phyloP scores from a whole-genome alignment of 2,888 invertebrate genomes.

The Ophion ventricosus region DNA sequence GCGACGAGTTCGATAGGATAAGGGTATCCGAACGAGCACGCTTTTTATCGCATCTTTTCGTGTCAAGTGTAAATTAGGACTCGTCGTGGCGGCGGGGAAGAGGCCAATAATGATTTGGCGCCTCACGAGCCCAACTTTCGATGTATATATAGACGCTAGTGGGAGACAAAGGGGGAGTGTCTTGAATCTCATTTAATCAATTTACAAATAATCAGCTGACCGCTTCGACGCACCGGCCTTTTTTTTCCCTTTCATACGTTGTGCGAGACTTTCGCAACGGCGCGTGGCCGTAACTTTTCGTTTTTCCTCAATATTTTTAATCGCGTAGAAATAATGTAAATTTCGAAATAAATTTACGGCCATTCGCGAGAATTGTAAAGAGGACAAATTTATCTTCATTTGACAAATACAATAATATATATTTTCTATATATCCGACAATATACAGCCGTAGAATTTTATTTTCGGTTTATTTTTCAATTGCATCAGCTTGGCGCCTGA shows the following conservation, averaged over 20 bases:
- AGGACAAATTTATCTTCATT: too few species aligned
- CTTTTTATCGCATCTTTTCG: constrained; percentile 73
- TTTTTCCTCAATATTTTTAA: not conserved
- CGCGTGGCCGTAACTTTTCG: not conserved
- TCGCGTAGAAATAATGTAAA: not conserved
- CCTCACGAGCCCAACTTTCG: constrained; percentile 43
- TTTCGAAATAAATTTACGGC: too few species aligned
- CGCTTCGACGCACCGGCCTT: constrained; percentile 1
- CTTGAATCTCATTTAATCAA: constrained; percentile 16
- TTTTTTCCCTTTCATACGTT: not conserved
- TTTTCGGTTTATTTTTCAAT: too few species aligned
- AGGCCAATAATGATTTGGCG: constrained; percentile 58
- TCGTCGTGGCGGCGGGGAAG: constrained; percentile 24
- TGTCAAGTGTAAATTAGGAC: constrained; percentile 78
- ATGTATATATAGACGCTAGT: not conserved
- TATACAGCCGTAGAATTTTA: too few species aligned
- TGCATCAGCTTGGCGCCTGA: too few species aligned
- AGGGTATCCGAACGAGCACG: constrained; percentile 75
- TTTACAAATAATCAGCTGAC: constrained; percentile 3
- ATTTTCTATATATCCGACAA: too few species aligned
- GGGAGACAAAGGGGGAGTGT: not conserved
- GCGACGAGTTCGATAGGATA: constrained; percentile 69
- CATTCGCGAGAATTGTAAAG: too few species aligned
- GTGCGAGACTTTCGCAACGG: not conserved
- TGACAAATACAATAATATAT: too few species aligned